Conservation (phyloP, 2,113 vertebrate genomes). For the Marcusenius ussheri region DNA sequence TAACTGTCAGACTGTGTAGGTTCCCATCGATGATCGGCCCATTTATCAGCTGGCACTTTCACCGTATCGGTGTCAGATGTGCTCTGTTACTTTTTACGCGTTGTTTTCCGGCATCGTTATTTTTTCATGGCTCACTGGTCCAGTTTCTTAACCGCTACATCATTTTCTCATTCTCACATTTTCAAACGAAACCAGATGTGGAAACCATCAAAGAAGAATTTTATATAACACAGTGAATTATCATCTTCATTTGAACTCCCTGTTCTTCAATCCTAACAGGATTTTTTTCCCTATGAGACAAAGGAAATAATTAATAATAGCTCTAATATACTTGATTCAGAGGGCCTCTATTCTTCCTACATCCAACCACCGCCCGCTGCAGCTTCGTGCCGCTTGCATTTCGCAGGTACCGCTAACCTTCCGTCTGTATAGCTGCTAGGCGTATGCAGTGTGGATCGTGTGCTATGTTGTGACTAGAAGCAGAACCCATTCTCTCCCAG, state of each 20-base stretch:
- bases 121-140: not conserved
- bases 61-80: not conserved
- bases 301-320: not conserved
- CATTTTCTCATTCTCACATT: not conserved
- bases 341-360: not conserved
- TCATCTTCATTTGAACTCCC: not conserved
- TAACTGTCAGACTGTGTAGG: not conserved
- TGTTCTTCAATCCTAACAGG: not conserved
- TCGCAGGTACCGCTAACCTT: not conserved
- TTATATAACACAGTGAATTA: not conserved
- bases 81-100: not conserved
- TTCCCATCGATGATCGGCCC: not conserved
- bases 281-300: not conserved
- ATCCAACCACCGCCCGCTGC: not conserved
- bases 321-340: not conserved
- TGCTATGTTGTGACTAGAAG: not conserved
- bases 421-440: not conserved
- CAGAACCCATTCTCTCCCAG: not conserved
- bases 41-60: not conserved
- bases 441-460: not conserved
- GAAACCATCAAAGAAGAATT: not conserved
- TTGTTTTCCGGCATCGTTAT: not conserved
- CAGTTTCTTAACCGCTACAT: not conserved
- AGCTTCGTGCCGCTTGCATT: not conserved
- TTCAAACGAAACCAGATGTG: slow-evolving; percentile 6